Percentiles rank a stretch among this genome's conserved stretches.
Conservation (phyloP, 2,888 invertebrate genomes). For the Rugalucina vietnamica region DNA sequence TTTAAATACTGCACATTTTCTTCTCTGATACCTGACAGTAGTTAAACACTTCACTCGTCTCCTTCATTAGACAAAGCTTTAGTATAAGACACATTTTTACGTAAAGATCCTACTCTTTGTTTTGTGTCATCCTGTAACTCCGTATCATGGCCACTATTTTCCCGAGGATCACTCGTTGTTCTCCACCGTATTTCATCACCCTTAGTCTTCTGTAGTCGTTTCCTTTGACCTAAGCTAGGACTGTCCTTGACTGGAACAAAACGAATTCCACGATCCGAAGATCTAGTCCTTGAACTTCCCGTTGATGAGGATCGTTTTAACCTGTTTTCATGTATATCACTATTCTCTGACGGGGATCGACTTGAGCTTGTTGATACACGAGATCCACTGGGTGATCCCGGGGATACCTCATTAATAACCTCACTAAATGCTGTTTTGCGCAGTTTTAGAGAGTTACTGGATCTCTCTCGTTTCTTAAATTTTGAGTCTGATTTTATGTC, state of each 20-base stretch:
- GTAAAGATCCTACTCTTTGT: slow-evolving; percentile 11
- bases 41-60: neutral
- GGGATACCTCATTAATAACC: neutral
- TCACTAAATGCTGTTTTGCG: slow-evolving; percentile 6
- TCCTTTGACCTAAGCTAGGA: slow-evolving; percentile 37
- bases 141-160: neutral
- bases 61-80: slow-evolving; percentile 29
- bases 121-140: neutral
- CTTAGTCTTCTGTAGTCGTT: slow-evolving; percentile 25
- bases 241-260: slow-evolving; percentile 45
- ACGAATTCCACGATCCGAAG: slow-evolving; percentile 24
- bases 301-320: neutral
- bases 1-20: too few species aligned
- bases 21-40: too few species aligned
- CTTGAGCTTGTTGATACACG: neutral
- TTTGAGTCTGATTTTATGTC: neutral
- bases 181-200: neutral
- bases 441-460: neutral
- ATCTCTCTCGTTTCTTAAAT: neutral
- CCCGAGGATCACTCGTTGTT: neutral
- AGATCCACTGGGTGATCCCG: neutral
- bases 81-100: slow-evolving; percentile 38
- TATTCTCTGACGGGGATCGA: neutral
- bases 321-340: neutral
- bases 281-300: slow-evolving; percentile 4